A percentile compares a stretch with the other conserved stretches of the same genome.
phyloP scores from a whole-genome alignment of 2,888 invertebrate species.

The Cotesia congregata region DNA sequence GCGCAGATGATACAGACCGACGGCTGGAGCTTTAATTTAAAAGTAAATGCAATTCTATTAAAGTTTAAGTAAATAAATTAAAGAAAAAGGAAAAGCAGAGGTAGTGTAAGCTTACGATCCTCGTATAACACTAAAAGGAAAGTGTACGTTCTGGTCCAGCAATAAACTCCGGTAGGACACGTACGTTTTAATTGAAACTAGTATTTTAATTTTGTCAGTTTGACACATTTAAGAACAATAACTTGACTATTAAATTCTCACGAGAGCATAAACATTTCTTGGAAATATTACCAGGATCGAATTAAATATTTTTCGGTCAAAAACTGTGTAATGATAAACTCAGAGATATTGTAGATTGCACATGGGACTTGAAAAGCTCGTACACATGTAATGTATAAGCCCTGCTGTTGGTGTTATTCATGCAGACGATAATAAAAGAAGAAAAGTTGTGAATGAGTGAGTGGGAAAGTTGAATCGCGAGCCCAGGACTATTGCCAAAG shows the following conservation, averaged over 20 bases:
- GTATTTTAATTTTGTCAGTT: conserved; percentile 44
- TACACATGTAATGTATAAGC: no score
- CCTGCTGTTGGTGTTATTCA: conserved; percentile 15
- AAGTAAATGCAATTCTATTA: conserved; percentile 54
- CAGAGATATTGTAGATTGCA: no score
- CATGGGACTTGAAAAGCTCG: no score
- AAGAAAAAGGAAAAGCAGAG: conserved; percentile 24
- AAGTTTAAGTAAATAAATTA: conserved; percentile 46
- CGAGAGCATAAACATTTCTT: no score
- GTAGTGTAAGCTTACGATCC: background rate
- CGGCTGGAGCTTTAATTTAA: conserved; percentile 52
- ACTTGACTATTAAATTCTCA: no score
- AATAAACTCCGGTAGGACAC: conserved; percentile 45
- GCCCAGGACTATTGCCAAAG: conserved; percentile 58
- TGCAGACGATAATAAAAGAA: conserved; percentile 7
- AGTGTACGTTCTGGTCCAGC: conserved; percentile 46
- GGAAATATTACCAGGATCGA: no score
- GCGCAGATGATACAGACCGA: conserved; percentile 14
- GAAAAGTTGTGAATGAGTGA: conserved; percentile 11
- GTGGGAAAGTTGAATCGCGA: conserved; percentile 35
- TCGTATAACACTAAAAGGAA: conserved; percentile 39
- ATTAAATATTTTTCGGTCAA: no score
- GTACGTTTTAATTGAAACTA: conserved; percentile 53
- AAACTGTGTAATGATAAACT: no score
- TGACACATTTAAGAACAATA: background rate